A percentile compares a stretch with the other conserved stretches of the same genome.
These are phyloP conservation scores for Scaptomyza pallida DNA, from an alignment of 1,140 invertebrate species.

Conservation along the genomic window DNA sequence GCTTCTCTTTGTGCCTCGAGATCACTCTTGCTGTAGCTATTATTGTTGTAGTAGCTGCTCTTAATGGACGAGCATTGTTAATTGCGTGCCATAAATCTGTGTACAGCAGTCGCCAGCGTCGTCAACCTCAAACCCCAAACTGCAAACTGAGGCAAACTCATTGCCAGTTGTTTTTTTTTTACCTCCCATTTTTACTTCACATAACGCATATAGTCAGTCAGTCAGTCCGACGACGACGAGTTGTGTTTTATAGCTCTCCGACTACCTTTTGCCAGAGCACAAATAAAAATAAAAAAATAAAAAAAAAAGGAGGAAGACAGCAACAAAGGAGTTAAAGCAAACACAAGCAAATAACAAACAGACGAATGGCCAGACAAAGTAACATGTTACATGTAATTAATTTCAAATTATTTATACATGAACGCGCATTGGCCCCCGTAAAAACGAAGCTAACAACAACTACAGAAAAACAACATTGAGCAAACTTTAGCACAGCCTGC, in stretches of 20 bases:
- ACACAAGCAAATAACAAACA: slow-evolving; percentile 40
- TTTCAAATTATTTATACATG: slow-evolving; percentile 83
- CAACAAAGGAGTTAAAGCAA: slow-evolving; percentile 19
- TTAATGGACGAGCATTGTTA: slow-evolving; percentile 78
- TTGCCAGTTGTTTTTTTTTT: slow-evolving; percentile 16
- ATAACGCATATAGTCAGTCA: slow-evolving; percentile 33
- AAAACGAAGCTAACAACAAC: slow-evolving; percentile 36
- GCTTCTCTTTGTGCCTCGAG: background rate
- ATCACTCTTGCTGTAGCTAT: slow-evolving; percentile 7
- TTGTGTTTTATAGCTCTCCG: slow-evolving; percentile 64
- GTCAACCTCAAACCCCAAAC: slow-evolving; percentile 55
- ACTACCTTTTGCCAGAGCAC: slow-evolving; percentile 22
- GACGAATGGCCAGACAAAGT: slow-evolving; percentile 55
- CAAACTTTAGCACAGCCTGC: slow-evolving; percentile 46
- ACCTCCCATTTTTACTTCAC: slow-evolving; percentile 12
- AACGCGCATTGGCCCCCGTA: slow-evolving; percentile 54
- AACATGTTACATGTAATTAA: slow-evolving; percentile 81
- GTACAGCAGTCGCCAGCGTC: slow-evolving; percentile 54
- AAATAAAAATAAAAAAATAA: background rate
- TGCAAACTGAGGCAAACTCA: slow-evolving; percentile 8
- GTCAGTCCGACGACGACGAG: slow-evolving; percentile 30
- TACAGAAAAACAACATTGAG: slow-evolving; percentile 19
- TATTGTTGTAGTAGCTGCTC: slow-evolving; percentile 38
- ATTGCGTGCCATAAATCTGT: slow-evolving; percentile 78
- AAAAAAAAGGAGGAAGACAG: slow-evolving; percentile 23